A percentile compares a stretch with the other conserved stretches of the same genome.
Evolutionary conservation across 2,888 invertebrate species (phyloP).

Genomic region (Plemyria rubiginata): DNA sequence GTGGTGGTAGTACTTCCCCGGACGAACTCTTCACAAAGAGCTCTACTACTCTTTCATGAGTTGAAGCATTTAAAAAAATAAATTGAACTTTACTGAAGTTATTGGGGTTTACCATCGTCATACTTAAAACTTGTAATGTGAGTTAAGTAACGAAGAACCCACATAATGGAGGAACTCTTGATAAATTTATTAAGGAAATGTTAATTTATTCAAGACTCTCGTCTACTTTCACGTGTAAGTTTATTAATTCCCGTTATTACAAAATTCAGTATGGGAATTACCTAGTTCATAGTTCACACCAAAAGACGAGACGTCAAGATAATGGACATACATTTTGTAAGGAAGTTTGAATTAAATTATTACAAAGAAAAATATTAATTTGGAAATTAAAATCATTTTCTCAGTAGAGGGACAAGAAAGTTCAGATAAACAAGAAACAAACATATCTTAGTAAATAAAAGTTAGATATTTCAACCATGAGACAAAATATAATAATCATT

Average conservation of each 20-base stretch:
- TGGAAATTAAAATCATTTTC: too few relatives aligned
- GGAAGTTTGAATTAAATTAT: neutral
- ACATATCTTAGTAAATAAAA: too few relatives aligned
- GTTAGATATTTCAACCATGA: too few relatives aligned
- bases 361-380: neutral
- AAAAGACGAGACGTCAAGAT: neutral
- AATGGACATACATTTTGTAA: neutral
- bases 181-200: constrained; percentile 20
- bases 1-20: too few relatives aligned
- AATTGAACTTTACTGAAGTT: too few relatives aligned
- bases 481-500: too few relatives aligned
- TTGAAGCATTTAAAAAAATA: too few relatives aligned
- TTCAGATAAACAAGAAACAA: too few relatives aligned
- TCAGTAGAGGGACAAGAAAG: too few relatives aligned
- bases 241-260: neutral
- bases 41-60: too few relatives aligned
- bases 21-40: too few relatives aligned
- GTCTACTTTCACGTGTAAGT: constrained; percentile 8
- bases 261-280: neutral
- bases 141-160: constrained; percentile 11
- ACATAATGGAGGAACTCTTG: constrained; percentile 17
- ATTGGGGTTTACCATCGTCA: neutral
- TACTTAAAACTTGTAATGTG: constrained; percentile 8
- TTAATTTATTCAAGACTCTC: constrained; percentile 19
- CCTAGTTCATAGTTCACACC: neutral